phyloP scores from a whole-genome alignment of 1,140 invertebrate genomes.

The Papilio glaucus region DNA sequence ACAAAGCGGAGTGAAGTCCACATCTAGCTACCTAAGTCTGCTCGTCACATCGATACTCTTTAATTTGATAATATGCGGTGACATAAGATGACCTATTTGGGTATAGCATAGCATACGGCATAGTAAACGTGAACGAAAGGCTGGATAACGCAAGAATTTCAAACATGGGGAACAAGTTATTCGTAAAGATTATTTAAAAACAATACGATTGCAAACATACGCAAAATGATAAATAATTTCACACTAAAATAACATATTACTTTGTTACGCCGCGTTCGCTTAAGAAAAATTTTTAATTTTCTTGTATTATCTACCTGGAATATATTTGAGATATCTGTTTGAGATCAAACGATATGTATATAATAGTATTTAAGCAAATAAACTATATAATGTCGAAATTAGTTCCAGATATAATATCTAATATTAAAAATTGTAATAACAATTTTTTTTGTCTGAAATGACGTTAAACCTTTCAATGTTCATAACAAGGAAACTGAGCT shows the following conservation, averaged over 20 bases:
- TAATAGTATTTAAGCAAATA: too few species aligned
- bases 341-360: not conserved
- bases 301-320: not conserved
- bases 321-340: not conserved
- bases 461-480: too few species aligned
- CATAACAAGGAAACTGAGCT: too few species aligned
- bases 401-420: too few species aligned
- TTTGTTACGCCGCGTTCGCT: not conserved
- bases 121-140: conserved; percentile 42
- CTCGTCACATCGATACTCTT: conserved; percentile 56
- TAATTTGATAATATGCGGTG: conserved; percentile 54
- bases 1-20: conserved; percentile 74
- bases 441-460: too few species aligned
- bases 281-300: not conserved
- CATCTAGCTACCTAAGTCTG: conserved; percentile 65
- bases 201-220: not conserved
- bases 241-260: not conserved
- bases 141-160: conserved; percentile 60
- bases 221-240: not conserved
- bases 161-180: conserved; percentile 57
- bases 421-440: too few species aligned
- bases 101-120: not conserved
- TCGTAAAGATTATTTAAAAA: conserved; percentile 44
- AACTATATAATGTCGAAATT: too few species aligned
- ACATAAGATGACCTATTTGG: conserved; percentile 75